These are phyloP conservation scores for Dermatemys mawii DNA, from an alignment of 2,113 vertebrate species.

Conservation along the genomic window DNA sequence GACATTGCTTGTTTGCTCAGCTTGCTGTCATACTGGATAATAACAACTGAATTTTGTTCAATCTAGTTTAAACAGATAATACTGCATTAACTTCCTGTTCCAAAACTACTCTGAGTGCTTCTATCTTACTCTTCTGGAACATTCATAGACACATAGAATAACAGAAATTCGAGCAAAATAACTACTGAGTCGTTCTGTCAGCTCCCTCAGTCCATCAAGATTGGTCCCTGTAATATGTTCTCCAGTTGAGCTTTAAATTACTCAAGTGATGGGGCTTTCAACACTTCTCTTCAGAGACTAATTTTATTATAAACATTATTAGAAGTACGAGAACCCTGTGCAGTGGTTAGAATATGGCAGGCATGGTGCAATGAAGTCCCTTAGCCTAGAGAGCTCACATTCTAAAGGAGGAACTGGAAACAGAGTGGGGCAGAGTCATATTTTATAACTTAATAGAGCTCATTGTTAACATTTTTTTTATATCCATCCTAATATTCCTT, in stretches of 20 bases:
- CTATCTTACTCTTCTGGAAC: background rate
- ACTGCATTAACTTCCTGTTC: conserved; percentile 8
- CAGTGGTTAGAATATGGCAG: background rate
- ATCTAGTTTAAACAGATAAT: conserved; percentile 2
- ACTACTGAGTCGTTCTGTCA: background rate
- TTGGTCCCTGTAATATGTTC: background rate
- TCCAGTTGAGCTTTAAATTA: background rate
- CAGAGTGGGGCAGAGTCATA: background rate
- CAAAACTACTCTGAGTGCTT: background rate
- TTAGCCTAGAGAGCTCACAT: background rate
- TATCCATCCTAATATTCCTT: background rate
- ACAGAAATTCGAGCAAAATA: background rate
- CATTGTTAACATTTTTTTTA: background rate
- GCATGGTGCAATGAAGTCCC: background rate
- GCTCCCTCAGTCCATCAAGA: background rate
- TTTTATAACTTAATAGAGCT: background rate
- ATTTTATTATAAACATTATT: background rate
- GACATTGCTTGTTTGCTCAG: background rate
- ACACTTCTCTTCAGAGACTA: background rate
- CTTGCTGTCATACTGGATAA: conserved; percentile 5
- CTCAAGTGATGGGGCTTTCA: background rate
- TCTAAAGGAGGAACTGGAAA: background rate
- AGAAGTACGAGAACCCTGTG: background rate
- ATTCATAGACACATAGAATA: background rate
- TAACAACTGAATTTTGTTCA: background rate